Evolutionary conservation across 1,140 invertebrate genomes (phyloP).

Genomic region (Holotrichia oblita): DNA sequence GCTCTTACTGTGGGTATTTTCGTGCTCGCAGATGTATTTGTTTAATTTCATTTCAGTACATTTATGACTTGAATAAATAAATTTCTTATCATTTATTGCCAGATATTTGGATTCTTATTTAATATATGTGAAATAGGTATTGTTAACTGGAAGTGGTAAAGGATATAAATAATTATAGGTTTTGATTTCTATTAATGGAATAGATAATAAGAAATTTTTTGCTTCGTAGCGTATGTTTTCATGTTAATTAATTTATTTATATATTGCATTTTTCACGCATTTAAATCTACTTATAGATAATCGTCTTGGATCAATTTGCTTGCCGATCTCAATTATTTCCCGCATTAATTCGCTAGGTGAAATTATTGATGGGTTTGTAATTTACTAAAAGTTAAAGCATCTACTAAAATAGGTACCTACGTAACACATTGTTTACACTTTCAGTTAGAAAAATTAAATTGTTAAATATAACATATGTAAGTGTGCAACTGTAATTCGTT

Average conservation of each 20-base stretch:
- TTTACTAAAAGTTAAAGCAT: neutral
- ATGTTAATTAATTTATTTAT: neutral
- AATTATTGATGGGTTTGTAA: neutral
- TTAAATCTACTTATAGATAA: neutral
- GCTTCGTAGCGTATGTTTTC: neutral
- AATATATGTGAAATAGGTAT: neutral
- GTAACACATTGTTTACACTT: neutral
- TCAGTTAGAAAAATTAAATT: neutral
- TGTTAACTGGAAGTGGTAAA: neutral
- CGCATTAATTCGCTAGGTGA: neutral
- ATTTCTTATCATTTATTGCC: neutral
- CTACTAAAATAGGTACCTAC: neutral
- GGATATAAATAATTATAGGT: neutral
- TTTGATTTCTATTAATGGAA: too few species aligned
- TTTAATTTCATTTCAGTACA: neutral
- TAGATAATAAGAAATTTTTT: too few species aligned
- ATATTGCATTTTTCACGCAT: neutral
- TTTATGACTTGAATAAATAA: neutral
- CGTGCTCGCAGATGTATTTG: neutral
- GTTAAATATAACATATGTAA: neutral
- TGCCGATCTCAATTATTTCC: neutral
- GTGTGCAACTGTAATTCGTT: neutral
- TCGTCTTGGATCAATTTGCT: neutral
- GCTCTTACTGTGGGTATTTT: neutral
- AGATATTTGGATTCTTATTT: neutral